Conservation (phyloP, 2,797 vertebrate genomes). For the Brotula barbata region DNA sequence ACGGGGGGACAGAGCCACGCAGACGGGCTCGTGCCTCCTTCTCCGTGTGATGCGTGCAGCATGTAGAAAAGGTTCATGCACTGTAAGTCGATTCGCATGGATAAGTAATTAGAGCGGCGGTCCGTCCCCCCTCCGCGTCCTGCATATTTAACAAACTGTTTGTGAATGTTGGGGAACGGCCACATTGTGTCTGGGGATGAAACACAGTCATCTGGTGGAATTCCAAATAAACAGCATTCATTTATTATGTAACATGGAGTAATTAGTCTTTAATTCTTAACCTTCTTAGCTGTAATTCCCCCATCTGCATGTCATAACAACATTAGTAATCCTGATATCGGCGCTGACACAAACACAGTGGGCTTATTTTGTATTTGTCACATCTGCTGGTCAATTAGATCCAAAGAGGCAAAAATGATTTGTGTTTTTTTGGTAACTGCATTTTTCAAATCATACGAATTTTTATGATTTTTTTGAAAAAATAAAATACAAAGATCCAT, state of each 20-base stretch:
- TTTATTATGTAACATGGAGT: slow-evolving; percentile 36
- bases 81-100: slow-evolving; percentile 70
- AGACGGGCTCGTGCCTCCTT: too few species aligned
- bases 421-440: neutral
- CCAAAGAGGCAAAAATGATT: slow-evolving; percentile 5
- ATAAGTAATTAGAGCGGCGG: slow-evolving; percentile 77
- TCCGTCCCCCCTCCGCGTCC: slow-evolving; percentile 54
- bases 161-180: slow-evolving; percentile 21
- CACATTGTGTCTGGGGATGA: slow-evolving; percentile 39
- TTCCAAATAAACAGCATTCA: slow-evolving; percentile 51
- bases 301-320: neutral
- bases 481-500: too few species aligned
- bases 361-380: slow-evolving; percentile 10
- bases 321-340: slow-evolving; percentile 8
- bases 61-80: slow-evolving; percentile 61
- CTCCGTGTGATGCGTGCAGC: slow-evolving; percentile 30
- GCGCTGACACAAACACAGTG: slow-evolving; percentile 3
- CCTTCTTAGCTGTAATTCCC: slow-evolving; percentile 14
- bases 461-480: neutral
- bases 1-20: slow-evolving; percentile 16
- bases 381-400: slow-evolving; percentile 25
- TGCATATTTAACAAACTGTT: slow-evolving; percentile 62
- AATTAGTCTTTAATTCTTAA: slow-evolving; percentile 31
- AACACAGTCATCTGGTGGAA: slow-evolving; percentile 37
- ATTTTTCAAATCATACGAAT: neutral